Conservation (phyloP, 2,797 vertebrate genomes). For the Hydrolagus colliei region DNA sequence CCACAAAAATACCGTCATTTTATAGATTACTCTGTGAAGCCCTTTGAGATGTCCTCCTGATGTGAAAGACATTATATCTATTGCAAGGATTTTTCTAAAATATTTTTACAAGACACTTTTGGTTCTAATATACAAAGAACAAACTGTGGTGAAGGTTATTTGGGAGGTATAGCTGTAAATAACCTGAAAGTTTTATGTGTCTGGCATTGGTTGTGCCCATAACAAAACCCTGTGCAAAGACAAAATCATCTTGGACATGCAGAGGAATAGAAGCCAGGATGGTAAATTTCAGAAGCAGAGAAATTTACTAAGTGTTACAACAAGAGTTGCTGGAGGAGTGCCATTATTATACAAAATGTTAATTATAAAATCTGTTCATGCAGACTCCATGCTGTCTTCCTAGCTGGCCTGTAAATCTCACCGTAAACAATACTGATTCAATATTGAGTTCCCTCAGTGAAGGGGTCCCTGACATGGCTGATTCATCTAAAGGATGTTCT, state of each 20-base stretch:
- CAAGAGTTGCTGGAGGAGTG: conserved; percentile 5
- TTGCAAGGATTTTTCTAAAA: no score
- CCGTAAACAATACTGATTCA: neutral
- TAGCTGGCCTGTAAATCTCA: conserved; percentile 1
- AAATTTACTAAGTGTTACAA: neutral
- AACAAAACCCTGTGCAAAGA: neutral
- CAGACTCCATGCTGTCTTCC: conserved; percentile 21
- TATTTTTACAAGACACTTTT: no score
- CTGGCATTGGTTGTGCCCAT: conserved; percentile 2
- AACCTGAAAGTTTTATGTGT: neutral
- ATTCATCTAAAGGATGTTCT: no score
- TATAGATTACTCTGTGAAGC: no score
- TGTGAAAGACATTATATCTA: no score
- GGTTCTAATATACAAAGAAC: neutral
- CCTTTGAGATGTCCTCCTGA: no score
- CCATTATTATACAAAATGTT: conserved; percentile 20
- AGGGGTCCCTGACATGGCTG: no score
- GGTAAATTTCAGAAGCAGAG: neutral
- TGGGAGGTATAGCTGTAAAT: neutral
- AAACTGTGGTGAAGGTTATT: neutral
- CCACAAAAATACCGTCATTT: no score
- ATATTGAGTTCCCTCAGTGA: no score
- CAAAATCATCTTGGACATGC: neutral
- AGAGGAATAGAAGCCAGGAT: neutral
- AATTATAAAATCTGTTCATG: conserved; percentile 20